A percentile compares a stretch with the other conserved stretches of the same genome.
Evolutionary conservation across 1,140 invertebrate genomes (phyloP).

Genomic region (Trichonephila inaurata): DNA sequence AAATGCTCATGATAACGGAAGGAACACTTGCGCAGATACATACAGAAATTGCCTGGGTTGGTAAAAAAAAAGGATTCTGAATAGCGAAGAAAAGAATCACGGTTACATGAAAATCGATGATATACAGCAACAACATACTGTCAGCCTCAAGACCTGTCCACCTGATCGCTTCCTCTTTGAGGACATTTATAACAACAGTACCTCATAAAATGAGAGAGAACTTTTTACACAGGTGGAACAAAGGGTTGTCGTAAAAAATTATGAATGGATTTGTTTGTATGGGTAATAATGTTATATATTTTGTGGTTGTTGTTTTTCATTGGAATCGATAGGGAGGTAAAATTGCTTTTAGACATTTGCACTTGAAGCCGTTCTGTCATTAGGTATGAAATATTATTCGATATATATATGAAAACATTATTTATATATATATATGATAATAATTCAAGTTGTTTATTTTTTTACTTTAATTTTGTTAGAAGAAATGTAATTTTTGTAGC

Average conservation of each 20-base stretch:
- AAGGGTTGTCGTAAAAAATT: constrained; percentile 34
- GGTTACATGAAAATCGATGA: constrained; percentile 70
- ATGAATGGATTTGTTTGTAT: constrained; percentile 3
- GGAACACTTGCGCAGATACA: constrained; percentile 40
- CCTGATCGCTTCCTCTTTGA: constrained; percentile 41
- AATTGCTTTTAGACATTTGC: too few species aligned
- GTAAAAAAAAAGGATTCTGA: background rate
- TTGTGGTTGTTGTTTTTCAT: too few species aligned
- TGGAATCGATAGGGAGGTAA: too few species aligned
- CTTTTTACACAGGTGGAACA: constrained; percentile 28
- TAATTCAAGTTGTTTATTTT: too few species aligned
- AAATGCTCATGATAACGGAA: constrained; percentile 34
- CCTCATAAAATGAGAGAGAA: constrained; percentile 21
- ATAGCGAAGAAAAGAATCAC: constrained; percentile 21
- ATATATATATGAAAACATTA: too few species aligned
- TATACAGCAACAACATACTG: constrained; percentile 19
- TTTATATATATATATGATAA: too few species aligned
- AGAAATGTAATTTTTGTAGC: too few species aligned
- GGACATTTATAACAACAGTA: constrained; percentile 47
- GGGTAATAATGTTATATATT: background rate
- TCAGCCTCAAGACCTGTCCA: constrained; percentile 1
- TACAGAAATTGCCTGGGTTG: constrained; percentile 2
- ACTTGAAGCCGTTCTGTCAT: too few species aligned
- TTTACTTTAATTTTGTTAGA: too few species aligned
- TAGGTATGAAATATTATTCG: too few species aligned